phyloP scores from a whole-genome alignment of 2,888 invertebrate species.

The Pilophorus perplexus region DNA sequence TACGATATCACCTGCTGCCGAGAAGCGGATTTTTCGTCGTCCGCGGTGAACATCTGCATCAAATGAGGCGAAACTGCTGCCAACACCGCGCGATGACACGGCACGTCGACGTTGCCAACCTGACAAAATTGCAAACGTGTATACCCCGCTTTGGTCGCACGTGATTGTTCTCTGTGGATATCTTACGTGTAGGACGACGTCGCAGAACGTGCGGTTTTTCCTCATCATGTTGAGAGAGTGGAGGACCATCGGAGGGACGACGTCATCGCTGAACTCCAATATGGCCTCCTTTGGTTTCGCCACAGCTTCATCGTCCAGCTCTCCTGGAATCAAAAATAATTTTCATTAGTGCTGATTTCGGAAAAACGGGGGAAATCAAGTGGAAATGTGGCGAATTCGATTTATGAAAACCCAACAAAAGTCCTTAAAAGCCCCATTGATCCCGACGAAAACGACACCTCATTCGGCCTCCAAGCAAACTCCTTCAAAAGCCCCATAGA shows the following conservation, averaged over 20 bases:
- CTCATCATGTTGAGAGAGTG: constrained; percentile 72
- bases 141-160: no score
- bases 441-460: no score
- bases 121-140: constrained; percentile 50
- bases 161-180: neutral
- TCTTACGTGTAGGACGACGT: constrained; percentile 75
- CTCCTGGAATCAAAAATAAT: constrained; percentile 9
- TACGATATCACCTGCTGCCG: constrained; percentile 54
- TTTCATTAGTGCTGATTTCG: neutral
- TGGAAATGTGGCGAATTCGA: no score
- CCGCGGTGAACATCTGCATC: constrained; percentile 67
- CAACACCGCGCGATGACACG: constrained; percentile 75
- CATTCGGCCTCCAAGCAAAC: no score
- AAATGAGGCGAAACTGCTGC: constrained; percentile 75
- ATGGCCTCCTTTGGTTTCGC: constrained; percentile 35
- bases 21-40: constrained; percentile 53
- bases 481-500: no score
- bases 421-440: no score
- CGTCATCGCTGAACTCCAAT: constrained; percentile 56
- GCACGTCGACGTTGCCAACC: constrained; percentile 68
- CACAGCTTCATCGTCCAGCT: constrained; percentile 38
- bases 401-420: no score
- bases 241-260: constrained; percentile 62
- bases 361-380: no score
- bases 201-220: constrained; percentile 81